Percentiles rank a stretch among this genome's conserved stretches.
These are phyloP conservation scores for Stichopus horrens DNA, from an alignment of 53 echinoderm and acorn worm species.

Conservation along the genomic window DNA sequence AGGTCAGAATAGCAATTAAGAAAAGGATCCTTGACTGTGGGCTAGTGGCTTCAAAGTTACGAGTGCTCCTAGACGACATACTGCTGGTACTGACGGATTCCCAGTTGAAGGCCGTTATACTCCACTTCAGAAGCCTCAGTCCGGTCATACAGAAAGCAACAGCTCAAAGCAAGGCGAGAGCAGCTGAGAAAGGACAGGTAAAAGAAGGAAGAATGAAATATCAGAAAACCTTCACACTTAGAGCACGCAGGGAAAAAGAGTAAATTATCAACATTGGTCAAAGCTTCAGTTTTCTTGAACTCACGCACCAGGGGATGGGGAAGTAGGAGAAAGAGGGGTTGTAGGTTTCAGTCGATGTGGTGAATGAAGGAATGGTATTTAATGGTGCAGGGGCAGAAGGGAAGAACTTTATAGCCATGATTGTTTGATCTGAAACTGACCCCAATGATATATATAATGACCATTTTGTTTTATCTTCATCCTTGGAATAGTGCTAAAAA, in stretches of 20 bases:
- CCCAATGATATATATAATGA: too few relatives aligned
- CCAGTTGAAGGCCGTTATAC: conserved; percentile 88
- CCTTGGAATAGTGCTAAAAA: too few relatives aligned
- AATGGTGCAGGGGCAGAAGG: too few relatives aligned
- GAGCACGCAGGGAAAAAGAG: background rate
- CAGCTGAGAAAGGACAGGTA: conserved; percentile 87
- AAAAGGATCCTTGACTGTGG: conserved; percentile 80
- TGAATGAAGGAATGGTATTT: too few relatives aligned
- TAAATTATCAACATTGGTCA: background rate
- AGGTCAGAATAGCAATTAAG: conserved; percentile 90
- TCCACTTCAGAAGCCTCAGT: conserved; percentile 83
- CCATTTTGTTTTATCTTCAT: too few relatives aligned
- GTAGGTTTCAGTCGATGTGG: too few relatives aligned
- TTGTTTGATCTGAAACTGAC: too few relatives aligned
- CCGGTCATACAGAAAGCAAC: conserved; percentile 90
- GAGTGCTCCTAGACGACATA: conserved; percentile 88
- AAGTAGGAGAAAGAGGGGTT: too few relatives aligned
- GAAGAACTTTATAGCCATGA: too few relatives aligned
- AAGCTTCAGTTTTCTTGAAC: too few relatives aligned
- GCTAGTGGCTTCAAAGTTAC: conserved; percentile 82
- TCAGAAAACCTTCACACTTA: background rate
- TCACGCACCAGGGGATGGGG: too few relatives aligned
- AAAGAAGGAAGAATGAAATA: too few relatives aligned
- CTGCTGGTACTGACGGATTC: conserved; percentile 95
- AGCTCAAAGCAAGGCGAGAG: conserved; percentile 79